Evolutionary conservation across 2,888 invertebrate genomes (phyloP).

Genomic region (Orthosia gracilis): DNA sequence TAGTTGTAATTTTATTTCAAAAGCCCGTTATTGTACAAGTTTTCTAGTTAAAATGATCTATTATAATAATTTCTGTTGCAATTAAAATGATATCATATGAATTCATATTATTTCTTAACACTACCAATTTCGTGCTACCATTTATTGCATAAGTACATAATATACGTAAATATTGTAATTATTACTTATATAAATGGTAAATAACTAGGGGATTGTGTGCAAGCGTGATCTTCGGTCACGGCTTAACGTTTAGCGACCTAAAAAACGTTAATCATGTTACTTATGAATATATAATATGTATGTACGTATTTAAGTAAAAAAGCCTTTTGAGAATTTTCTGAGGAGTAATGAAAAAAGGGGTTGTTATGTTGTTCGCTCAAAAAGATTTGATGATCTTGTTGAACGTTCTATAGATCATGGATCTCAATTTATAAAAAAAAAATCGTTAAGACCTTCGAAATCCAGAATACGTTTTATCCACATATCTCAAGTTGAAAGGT

Average conservation of each 20-base stretch:
- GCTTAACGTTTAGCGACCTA: conserved; percentile 51
- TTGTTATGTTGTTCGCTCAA: neutral
- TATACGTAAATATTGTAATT: conserved; percentile 53
- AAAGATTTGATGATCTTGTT: neutral
- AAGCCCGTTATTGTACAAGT: neutral
- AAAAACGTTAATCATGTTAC: conserved; percentile 55
- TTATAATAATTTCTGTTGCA: conserved; percentile 45
- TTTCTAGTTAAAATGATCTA: conserved; percentile 33
- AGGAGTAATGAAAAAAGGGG: neutral
- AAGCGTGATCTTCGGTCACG: conserved; percentile 68
- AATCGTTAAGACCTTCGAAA: neutral
- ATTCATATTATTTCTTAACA: conserved; percentile 41
- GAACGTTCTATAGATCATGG: neutral
- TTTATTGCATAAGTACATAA: conserved; percentile 51
- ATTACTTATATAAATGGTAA: conserved; percentile 57
- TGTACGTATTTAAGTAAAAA: conserved; percentile 32
- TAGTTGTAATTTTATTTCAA: conserved; percentile 1
- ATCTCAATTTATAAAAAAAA: neutral
- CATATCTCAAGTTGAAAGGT: neutral
- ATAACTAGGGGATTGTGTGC: conserved; percentile 28
- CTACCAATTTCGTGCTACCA: conserved; percentile 36
- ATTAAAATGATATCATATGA: conserved; percentile 35
- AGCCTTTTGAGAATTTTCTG: neutral
- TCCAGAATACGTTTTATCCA: no score
- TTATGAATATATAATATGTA: conserved; percentile 17